Evolutionary conservation across 2,888 invertebrate species (phyloP).

Genomic region (Beris chalybata): DNA sequence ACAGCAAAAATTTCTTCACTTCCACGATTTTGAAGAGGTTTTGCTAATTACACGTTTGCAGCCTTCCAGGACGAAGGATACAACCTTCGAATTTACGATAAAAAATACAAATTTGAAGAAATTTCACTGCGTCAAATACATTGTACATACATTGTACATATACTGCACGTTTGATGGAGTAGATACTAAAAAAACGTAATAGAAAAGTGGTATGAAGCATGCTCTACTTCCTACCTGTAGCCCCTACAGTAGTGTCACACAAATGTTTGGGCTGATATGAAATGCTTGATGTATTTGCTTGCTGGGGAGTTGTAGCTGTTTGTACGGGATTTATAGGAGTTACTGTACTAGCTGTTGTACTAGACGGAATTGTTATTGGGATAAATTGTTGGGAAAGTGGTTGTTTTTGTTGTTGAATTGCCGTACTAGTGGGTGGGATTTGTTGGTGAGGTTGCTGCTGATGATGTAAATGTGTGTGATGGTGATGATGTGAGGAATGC

Average conservation of each 20-base stretch:
- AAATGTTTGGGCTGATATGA: conserved; percentile 35
- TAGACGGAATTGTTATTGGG: conserved; percentile 32
- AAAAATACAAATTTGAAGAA: too few relatives aligned
- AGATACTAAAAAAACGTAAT: not conserved
- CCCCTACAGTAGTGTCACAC: conserved; percentile 46
- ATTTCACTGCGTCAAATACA: too few relatives aligned
- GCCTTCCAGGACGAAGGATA: too few relatives aligned
- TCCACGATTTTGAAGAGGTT: too few relatives aligned
- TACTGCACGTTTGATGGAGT: not conserved
- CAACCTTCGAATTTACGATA: too few relatives aligned
- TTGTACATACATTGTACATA: too few relatives aligned
- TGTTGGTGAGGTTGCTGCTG: conserved; percentile 20
- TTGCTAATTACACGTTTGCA: too few relatives aligned
- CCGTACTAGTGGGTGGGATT: not conserved
- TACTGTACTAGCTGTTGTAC: conserved; percentile 36
- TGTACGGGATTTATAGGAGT: conserved; percentile 34
- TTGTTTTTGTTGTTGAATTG: conserved; percentile 36
- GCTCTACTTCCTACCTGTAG: conserved; percentile 56
- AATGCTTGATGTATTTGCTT: conserved; percentile 36
- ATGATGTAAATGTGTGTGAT: conserved; percentile 21
- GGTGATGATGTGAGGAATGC: conserved; percentile 33
- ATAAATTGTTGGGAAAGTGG: conserved; percentile 18
- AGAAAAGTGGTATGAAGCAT: conserved; percentile 43
- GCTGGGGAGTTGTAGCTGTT: conserved; percentile 39
- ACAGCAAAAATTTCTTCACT: too few relatives aligned